Conservation (phyloP, 2,113 vertebrate genomes). For the Isichthys henryi region DNA sequence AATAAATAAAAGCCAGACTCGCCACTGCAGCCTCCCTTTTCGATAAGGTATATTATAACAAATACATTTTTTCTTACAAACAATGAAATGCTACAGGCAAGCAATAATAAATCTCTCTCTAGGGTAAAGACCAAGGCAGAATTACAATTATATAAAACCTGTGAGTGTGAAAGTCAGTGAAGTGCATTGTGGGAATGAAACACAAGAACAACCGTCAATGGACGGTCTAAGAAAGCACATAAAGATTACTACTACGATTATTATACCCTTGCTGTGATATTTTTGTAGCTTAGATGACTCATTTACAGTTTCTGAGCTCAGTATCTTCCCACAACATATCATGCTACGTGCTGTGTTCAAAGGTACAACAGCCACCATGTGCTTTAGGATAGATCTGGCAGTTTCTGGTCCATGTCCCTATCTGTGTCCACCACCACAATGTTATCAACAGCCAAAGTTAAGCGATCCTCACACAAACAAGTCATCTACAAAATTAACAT, state of each 20-base stretch:
- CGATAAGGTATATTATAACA: constrained; percentile 6
- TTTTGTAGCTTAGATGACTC: not conserved
- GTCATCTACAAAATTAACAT: not conserved
- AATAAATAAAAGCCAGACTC: constrained; percentile 3
- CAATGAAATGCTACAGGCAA: constrained; percentile 3
- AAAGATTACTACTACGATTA: not conserved
- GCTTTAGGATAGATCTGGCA: not conserved
- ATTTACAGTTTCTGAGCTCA: not conserved
- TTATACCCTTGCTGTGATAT: not conserved
- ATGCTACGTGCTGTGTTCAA: not conserved
- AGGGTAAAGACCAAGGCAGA: not conserved
- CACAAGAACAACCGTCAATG: not conserved
- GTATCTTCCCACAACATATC: not conserved
- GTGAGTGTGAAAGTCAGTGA: not conserved
- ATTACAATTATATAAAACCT: not conserved
- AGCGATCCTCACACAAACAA: not conserved
- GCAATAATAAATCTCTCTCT: constrained; percentile 3
- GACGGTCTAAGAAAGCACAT: not conserved
- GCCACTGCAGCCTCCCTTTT: constrained; percentile 1
- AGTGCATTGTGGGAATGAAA: not conserved
- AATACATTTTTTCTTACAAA: not conserved
- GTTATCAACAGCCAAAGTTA: not conserved
- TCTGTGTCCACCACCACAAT: not conserved
- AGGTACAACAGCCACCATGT: not conserved
- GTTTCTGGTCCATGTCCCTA: not conserved